Conservation (phyloP, 2,888 invertebrate genomes). For the Deroplatys truncata region DNA sequence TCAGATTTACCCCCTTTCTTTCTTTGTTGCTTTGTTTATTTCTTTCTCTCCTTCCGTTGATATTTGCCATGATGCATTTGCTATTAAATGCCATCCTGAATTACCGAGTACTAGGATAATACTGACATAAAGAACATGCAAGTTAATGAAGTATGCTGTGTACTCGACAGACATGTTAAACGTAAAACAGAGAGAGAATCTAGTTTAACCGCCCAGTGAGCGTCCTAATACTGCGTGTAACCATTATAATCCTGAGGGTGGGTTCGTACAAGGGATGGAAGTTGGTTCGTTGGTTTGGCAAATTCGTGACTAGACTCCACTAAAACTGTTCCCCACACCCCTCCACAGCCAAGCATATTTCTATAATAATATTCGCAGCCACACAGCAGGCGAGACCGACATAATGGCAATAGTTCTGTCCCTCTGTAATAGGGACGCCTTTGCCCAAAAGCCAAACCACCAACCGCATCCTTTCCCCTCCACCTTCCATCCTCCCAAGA, state of each 20-base stretch:
- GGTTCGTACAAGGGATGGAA: slow-evolving; percentile 7
- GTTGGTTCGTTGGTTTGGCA: slow-evolving; percentile 17
- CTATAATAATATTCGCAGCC: slow-evolving; percentile 6
- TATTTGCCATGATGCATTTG: no score
- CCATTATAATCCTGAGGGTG: neutral
- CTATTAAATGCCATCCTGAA: no score
- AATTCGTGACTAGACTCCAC: slow-evolving; percentile 16
- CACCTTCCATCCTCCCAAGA: neutral
- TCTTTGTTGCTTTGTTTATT: no score
- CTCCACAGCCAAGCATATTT: neutral
- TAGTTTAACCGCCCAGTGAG: neutral
- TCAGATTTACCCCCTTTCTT: no score
- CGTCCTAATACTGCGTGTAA: neutral
- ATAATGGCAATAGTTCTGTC: slow-evolving; percentile 11
- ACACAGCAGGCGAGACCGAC: slow-evolving; percentile 7
- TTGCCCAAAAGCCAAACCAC: neutral
- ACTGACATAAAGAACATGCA: neutral
- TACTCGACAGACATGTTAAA: neutral
- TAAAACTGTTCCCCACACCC: neutral
- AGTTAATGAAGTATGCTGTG: neutral
- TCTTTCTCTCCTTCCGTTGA: no score
- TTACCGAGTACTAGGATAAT: no score
- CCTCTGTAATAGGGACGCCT: neutral
- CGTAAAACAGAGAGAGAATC: neutral
- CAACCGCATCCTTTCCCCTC: neutral